A percentile compares a stretch with the other conserved stretches of the same genome.
Conservation (phyloP, 2,888 invertebrate species). For the Polia nebulosa region DNA sequence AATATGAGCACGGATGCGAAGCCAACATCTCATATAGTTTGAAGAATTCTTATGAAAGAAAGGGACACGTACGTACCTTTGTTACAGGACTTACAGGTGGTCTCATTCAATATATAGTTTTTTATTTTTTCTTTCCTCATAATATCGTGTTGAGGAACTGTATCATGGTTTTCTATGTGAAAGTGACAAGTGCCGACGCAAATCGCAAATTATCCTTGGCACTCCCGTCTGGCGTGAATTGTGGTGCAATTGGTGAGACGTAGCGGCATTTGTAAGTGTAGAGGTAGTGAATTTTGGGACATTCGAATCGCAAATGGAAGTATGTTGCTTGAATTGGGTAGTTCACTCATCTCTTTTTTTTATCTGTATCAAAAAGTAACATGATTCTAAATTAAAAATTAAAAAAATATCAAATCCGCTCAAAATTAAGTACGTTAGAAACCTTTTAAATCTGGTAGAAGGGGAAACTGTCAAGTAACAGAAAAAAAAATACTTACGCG, state of each 20-base stretch:
- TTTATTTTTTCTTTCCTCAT: slow-evolving; percentile 7
- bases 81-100: slow-evolving; percentile 33
- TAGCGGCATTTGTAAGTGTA: slow-evolving; percentile 19
- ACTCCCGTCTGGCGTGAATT: slow-evolving; percentile 71
- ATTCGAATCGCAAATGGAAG: neutral
- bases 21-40: slow-evolving; percentile 33
- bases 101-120: slow-evolving; percentile 24
- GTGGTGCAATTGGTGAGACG: slow-evolving; percentile 49
- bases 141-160: slow-evolving; percentile 45
- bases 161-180: slow-evolving; percentile 73
- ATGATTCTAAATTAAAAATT: too few relatives aligned
- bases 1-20: slow-evolving; percentile 30
- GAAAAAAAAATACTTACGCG: too few relatives aligned
- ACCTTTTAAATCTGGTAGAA: too few relatives aligned
- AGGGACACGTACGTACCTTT: slow-evolving; percentile 22
- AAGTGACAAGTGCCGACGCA: slow-evolving; percentile 77
- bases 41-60: slow-evolving; percentile 32
- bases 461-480: too few relatives aligned
- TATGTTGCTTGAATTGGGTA: neutral
- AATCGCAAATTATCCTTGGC: slow-evolving; percentile 88
- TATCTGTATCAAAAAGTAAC: too few relatives aligned
- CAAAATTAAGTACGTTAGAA: too few relatives aligned
- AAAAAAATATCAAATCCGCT: too few relatives aligned
- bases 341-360: too few relatives aligned
- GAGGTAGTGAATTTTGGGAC: neutral